Base-by-base conservation (phyloP, 2,888 invertebrate genomes). In the Nephrotoma guestfalica region DNA sequence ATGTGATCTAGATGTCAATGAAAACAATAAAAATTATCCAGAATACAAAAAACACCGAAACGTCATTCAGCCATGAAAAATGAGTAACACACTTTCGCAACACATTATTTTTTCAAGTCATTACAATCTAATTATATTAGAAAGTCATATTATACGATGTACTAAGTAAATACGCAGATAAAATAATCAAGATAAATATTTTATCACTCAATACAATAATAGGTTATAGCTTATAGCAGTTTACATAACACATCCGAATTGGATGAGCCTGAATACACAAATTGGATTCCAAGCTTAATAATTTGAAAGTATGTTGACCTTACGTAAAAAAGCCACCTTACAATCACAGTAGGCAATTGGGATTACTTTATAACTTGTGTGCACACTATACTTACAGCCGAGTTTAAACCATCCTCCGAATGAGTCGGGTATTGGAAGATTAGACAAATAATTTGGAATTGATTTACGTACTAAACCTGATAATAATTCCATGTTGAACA, bases 321-420 rank as follows among this genome's bases (percentile, higher is more conserved):
- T 71, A 71, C 9, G 30, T 30, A 57, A 57, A 57, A 7, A 15
- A 57, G 15, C 11, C 51, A 57, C 51, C 9, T 9, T 47, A 7
- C 4, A n/a, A 47, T 57, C 30, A 15, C 51, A 13, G 6, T 43
- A 6, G 43, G 6, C 6, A 43, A 43, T 43, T 9, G 6, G 6
- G 5, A 43, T 43, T 43, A 43, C 11, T 43, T 43, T 6, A 43
- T 43, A 43, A 43, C 15, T 51, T 30, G 30, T 30, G 30, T 2
- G 30, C 51, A 51, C n/a, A 51, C 6, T 43, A 30, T 89, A 92
- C 93, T 93, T 93, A 97, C 97, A 93, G 92, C 97, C 95, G 88
- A 97, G 93, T 89, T 93, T 94, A 91, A 97, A 97, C 96, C 97
- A 96, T 90, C 97, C 97, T 88, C 95, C 95, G 88, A 97, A 91